Percentiles rank a stretch among this genome's conserved stretches.
phyloP scores from a whole-genome alignment of 2,113 vertebrate genomes.

The Oreochromis spilurus region DNA sequence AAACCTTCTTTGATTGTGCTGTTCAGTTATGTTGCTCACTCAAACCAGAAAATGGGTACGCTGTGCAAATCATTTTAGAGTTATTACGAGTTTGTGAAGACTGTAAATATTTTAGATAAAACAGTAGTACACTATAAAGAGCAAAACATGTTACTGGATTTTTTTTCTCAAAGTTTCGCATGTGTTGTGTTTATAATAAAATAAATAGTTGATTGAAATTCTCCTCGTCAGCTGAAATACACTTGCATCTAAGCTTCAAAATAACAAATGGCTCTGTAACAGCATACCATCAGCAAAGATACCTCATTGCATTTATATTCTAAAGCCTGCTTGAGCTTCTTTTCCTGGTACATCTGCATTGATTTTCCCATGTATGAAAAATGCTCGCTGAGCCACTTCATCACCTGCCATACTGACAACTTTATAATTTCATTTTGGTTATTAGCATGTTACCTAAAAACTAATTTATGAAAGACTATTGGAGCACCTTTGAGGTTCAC shows the following conservation, averaged over 20 bases:
- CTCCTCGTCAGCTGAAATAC: neutral
- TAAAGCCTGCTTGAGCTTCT: neutral
- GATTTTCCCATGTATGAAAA: conserved; percentile 34
- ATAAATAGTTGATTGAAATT: neutral
- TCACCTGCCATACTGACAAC: conserved; percentile 34
- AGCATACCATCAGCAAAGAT: neutral
- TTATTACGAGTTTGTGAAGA: neutral
- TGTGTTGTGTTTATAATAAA: neutral
- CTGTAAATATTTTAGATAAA: neutral
- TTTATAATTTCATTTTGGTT: conserved; percentile 31
- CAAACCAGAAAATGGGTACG: neutral
- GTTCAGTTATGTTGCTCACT: neutral
- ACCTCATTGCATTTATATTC: conserved; percentile 15
- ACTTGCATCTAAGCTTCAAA: neutral
- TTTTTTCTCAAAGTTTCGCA: neutral
- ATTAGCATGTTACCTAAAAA: conserved; percentile 48
- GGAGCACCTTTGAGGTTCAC: conserved; percentile 35
- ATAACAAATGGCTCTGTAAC: neutral
- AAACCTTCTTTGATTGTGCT: neutral
- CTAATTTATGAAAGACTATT: conserved; percentile 40
- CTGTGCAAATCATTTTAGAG: neutral
- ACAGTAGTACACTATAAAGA: neutral
- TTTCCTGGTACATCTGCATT: neutral
- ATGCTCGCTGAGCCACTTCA: conserved; percentile 22
- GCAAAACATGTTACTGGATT: neutral